Evolutionary conservation across 2,888 invertebrate genomes (phyloP).

Genomic region (Ischnura elegans): DNA sequence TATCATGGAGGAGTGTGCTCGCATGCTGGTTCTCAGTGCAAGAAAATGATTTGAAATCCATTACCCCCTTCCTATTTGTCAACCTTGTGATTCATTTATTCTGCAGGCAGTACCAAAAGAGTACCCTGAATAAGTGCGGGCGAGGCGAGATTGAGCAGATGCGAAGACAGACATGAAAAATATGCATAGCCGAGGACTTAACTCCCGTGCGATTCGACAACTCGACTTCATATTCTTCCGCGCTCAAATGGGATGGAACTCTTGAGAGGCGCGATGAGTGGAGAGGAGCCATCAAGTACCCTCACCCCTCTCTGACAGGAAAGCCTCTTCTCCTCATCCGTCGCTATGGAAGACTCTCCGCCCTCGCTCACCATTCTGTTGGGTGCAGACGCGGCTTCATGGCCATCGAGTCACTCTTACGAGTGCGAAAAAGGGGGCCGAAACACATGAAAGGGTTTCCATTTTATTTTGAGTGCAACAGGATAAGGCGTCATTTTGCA

Average conservation of each 20-base stretch:
- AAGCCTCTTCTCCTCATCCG: background rate
- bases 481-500: background rate
- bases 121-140: background rate
- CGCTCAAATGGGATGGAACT: constrained; percentile 22
- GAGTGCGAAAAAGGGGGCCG: background rate
- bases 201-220: background rate
- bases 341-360: background rate
- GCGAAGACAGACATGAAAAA: constrained; percentile 14
- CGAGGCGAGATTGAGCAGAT: constrained; percentile 1
- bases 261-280: background rate
- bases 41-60: constrained; percentile 11
- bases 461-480: background rate
- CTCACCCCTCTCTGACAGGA: background rate
- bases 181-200: constrained; percentile 1
- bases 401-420: background rate
- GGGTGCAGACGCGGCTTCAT: background rate
- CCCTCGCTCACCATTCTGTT: background rate
- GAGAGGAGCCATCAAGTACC: constrained; percentile 2
- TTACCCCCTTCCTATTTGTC: constrained; percentile 11
- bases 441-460: constrained; percentile 13
- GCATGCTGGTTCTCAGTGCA: background rate
- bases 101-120: background rate
- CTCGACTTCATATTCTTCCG: constrained; percentile 18
- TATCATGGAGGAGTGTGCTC: background rate
- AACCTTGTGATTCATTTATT: background rate